Base-by-base conservation (phyloP, 2,113 vertebrate species). In the Formicarius rufipectus region DNA sequence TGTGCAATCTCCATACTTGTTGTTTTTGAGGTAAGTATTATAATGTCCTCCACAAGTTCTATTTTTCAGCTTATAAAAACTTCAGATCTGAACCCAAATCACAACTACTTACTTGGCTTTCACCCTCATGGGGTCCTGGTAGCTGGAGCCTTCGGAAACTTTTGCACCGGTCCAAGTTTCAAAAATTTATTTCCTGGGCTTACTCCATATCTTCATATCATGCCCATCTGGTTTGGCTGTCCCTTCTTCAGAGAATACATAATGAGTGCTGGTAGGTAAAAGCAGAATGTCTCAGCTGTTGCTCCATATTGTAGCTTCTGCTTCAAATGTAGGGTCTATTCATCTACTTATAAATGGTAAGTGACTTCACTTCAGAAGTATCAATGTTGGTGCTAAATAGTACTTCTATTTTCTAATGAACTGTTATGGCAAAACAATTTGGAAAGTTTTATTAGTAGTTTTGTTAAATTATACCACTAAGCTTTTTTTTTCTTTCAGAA, bases 91-190 rank as follows among this genome's bases (percentile, higher is more conserved):
- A 97, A 97, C 93, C 98, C 98, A 80, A 92, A 93, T 63, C 96
- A 97, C 89, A 98, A 98, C 95, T 98, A 98, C 87, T 92, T 98
- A 84, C 95, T 98, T 94, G 98, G 98, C 42, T 98, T 98, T 96
- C 98, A 98, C 71, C 98, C 98, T 64, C 98, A 98, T n/a, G 98
- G 98, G 14, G 94, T 98, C 71, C 84, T 98, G 12, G 97, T 95
- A 37, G 85, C 91, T 94, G 98, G 98, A 97, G 98, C 97, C 80
- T 98, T 98, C 11, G 98, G 97, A 93, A 98, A 98, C 89, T 98
- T 98, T 74, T 98, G 98, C 88, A 98, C 96, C 0, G 95, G 93
- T 86, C 56, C 98, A 6, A 49, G 60, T 69, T 98, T 98, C 93
- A 86, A 94, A 84, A 77, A 95, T 63, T 93, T 98, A 64, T 98